Evolutionary conservation across 1,140 invertebrate species (phyloP).

Genomic region (Mactra quadrangularis): DNA sequence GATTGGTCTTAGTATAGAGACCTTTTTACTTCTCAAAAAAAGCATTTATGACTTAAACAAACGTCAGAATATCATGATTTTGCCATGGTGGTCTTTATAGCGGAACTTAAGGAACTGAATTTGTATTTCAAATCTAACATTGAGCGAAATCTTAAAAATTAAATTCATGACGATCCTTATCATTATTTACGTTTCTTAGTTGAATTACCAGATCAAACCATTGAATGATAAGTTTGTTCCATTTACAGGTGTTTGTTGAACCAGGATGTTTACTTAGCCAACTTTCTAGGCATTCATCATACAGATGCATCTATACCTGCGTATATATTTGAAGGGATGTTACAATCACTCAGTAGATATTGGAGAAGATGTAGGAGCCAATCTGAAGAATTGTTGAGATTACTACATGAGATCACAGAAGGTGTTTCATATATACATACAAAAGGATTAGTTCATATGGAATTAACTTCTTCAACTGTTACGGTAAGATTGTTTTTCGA

Average conservation of each 20-base stretch:
- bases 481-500: slow-evolving; percentile 23
- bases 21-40: no score
- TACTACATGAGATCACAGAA: slow-evolving; percentile 1
- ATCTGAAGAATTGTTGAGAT: neutral
- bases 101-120: no score
- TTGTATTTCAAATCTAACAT: no score
- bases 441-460: slow-evolving; percentile 56
- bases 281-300: slow-evolving; percentile 56
- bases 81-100: no score
- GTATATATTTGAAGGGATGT: slow-evolving; percentile 43
- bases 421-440: slow-evolving; percentile 25
- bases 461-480: slow-evolving; percentile 10
- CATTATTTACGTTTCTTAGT: no score
- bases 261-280: slow-evolving; percentile 31
- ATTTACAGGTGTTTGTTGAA: slow-evolving; percentile 44
- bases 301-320: slow-evolving; percentile 41
- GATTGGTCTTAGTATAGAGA: no score
- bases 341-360: neutral
- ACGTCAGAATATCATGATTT: no score
- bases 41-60: no score
- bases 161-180: no score
- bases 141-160: no score
- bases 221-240: no score
- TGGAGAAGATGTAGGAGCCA: neutral
- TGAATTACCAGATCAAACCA: no score